Percentiles rank a stretch among this genome's conserved stretches.
These are phyloP conservation scores for Synaphobranchus kaupii DNA, from an alignment of 2,797 vertebrate species.

Conservation along the genomic window DNA sequence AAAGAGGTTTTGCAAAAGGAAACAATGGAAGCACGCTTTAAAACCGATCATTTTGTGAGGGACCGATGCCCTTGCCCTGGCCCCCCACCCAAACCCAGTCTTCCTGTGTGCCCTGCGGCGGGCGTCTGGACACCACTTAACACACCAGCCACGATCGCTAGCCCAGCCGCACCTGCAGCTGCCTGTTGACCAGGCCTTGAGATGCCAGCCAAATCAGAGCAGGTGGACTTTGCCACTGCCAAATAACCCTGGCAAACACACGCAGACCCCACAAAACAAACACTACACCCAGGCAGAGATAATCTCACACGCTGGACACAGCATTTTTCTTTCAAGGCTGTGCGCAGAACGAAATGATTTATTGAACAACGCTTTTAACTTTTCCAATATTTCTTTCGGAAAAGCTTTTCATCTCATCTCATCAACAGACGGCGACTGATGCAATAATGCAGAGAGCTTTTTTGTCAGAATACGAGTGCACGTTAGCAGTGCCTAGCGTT, in stretches of 20 bases:
- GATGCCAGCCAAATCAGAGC: background rate
- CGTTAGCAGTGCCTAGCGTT: too few relatives aligned
- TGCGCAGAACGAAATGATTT: background rate
- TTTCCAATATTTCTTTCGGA: background rate
- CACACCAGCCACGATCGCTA: too few relatives aligned
- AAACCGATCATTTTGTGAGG: background rate
- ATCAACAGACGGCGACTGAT: too few relatives aligned
- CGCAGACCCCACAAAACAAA: background rate
- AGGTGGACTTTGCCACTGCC: slow-evolving; percentile 1
- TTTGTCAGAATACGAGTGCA: background rate
- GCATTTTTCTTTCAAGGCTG: background rate
- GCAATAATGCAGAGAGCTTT: background rate
- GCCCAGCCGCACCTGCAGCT: background rate
- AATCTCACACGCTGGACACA: background rate
- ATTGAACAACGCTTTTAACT: background rate
- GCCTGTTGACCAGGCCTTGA: background rate
- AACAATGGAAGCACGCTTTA: background rate
- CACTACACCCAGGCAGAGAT: background rate
- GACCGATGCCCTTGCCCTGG: background rate
- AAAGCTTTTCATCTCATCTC: too few relatives aligned
- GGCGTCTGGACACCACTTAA: background rate
- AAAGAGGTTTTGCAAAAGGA: background rate
- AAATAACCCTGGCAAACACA: background rate
- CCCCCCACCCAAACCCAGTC: background rate
- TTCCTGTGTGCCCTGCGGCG: background rate